Percentiles rank a stretch among this genome's conserved stretches.
Evolutionary conservation across 2,797 vertebrate genomes (phyloP).

Genomic region (Harpagifer antarcticus): DNA sequence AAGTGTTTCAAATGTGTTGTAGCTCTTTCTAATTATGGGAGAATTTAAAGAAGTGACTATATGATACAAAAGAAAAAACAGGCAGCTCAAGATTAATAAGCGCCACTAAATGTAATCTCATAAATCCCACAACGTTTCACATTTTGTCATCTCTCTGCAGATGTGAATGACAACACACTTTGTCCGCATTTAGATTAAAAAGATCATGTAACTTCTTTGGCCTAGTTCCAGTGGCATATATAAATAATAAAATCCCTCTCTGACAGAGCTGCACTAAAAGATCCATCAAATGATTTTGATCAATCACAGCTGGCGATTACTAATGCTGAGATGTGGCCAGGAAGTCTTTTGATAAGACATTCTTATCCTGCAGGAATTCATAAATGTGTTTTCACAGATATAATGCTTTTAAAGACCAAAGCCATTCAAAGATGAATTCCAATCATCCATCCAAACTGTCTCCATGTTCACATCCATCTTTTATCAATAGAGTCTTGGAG

Average conservation of each 20-base stretch:
- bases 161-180: slow-evolving; percentile 29
- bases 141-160: slow-evolving; percentile 22
- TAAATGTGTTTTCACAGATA: slow-evolving; percentile 45
- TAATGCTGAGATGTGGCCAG: slow-evolving; percentile 49
- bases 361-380: slow-evolving; percentile 54
- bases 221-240: slow-evolving; percentile 19
- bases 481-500: slow-evolving; percentile 60
- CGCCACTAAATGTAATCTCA: slow-evolving; percentile 13
- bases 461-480: slow-evolving; percentile 37
- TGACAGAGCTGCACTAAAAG: slow-evolving; percentile 28
- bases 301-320: slow-evolving; percentile 47
- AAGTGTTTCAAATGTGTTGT: not conserved
- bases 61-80: slow-evolving; percentile 5
- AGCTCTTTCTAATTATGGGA: not conserved
- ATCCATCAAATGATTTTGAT: slow-evolving; percentile 46
- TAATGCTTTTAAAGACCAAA: slow-evolving; percentile 62
- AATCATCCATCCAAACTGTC: slow-evolving; percentile 49
- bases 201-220: slow-evolving; percentile 32
- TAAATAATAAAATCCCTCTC: slow-evolving; percentile 27
- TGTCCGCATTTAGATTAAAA: slow-evolving; percentile 25
- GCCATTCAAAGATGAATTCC: slow-evolving; percentile 37
- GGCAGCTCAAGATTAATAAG: slow-evolving; percentile 9
- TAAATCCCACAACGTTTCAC: slow-evolving; percentile 25
- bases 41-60: not conserved
- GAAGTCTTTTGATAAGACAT: slow-evolving; percentile 46